These are phyloP conservation scores for Littorina saxatilis DNA, from an alignment of 1,140 invertebrate species.

Conservation along the genomic window DNA sequence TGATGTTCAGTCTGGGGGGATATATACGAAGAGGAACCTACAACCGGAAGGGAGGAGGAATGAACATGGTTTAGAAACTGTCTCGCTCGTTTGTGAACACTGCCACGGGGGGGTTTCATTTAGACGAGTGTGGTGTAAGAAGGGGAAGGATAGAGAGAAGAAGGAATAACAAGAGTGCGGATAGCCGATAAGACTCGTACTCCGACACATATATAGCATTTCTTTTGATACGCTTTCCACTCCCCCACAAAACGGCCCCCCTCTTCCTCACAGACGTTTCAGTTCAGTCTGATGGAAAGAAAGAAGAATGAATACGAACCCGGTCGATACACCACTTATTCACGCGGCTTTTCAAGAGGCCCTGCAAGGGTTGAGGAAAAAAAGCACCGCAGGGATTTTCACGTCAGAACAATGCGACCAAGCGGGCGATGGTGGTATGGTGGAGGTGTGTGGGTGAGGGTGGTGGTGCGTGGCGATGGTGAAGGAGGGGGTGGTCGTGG, in stretches of 20 bases:
- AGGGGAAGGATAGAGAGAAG: conserved; percentile 34
- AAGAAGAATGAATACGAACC: conserved; percentile 37
- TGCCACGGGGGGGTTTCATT: no score
- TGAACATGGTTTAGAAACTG: no score
- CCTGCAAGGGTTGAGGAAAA: conserved; percentile 34
- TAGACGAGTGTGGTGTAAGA: neutral
- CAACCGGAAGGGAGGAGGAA: no score
- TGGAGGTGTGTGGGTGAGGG: neutral
- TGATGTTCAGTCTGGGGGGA: no score
- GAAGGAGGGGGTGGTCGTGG: conserved; percentile 18
- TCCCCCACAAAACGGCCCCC: neutral
- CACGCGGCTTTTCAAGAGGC: conserved; percentile 34
- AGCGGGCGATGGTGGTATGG: conserved; percentile 14
- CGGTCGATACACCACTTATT: conserved; percentile 40
- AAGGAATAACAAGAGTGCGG: neutral
- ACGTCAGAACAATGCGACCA: conserved; percentile 33
- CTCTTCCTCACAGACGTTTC: conserved; percentile 1
- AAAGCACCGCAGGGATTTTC: conserved; percentile 31
- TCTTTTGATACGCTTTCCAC: neutral
- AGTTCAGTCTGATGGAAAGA: conserved; percentile 27
- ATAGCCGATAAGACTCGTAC: neutral
- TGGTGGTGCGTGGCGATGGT: neutral
- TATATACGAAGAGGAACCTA: no score
- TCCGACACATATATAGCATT: neutral
- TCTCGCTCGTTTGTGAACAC: neutral